Base-by-base conservation (phyloP, 2,888 invertebrate genomes). In the Ophraella communa region DNA sequence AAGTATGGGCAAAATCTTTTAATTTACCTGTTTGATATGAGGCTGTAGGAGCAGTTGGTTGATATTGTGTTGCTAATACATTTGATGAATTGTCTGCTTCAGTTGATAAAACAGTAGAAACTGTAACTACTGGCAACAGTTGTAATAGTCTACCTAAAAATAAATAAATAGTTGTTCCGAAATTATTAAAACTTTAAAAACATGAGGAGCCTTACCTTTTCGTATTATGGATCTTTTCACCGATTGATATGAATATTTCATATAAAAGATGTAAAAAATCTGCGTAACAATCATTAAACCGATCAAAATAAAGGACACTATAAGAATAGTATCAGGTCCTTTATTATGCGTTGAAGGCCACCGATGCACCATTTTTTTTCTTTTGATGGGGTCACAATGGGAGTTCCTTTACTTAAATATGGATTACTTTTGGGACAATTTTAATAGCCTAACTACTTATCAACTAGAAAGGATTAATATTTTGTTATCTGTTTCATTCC, bases 71-170 rank as follows among this genome's bases (percentile, higher is more conserved):
- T 17, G 39, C 14, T 8, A 21, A 24, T 10, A 54, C 51, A 24
- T 44, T 33, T 17, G 49, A 35, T 20, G 55, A 11, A 2, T 39
- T 39, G 17, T 39, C 14, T 14, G n/a, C 7, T 45, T 57, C 27
- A 23, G 39, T 49, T 23, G 61, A 53, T 47, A n/a, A 56, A 18
- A 66, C 64, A 23, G 69, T 69, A 4, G 69, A 62, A 10, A 72
- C 18, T n/a, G 69, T 56, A 21, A 72, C 47, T 21, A 71, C 45
- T 17, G 72, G 71, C 2, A 70, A 44, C 7, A 65, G 0, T 35
- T 71, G 67, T 39, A 72, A 66, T 39, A 72, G 56, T n/a, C 70
- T 60, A 3, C 72, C 72, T 72, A 47, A 35, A 67, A 64, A 52
- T 18, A 24, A 39, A 14, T n/a, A 14, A 39, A 39, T n/a, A 14